phyloP scores from a whole-genome alignment of 2,113 vertebrate species.

The Heptranchias perlo region DNA sequence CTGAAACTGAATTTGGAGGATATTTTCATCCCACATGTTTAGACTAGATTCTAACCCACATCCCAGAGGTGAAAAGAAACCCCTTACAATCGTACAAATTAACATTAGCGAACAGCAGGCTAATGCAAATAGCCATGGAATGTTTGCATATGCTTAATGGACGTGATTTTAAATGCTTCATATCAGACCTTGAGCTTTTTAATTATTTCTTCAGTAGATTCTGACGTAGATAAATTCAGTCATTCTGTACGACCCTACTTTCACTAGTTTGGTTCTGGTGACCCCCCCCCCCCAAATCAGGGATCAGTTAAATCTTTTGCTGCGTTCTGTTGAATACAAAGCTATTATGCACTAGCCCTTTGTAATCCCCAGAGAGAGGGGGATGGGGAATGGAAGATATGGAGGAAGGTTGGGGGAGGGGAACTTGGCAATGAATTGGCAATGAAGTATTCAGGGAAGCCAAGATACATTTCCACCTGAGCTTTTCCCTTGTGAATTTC shows the following conservation, averaged over 20 bases:
- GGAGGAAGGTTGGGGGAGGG: conserved; percentile 27
- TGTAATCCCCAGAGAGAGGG: conserved; percentile 28
- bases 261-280: not conserved
- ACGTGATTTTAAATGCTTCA: not conserved
- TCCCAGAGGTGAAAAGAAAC: conserved; percentile 16
- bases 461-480: not conserved
- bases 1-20: not conserved
- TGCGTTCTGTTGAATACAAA: conserved; percentile 28
- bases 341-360: conserved; percentile 31
- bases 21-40: not conserved
- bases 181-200: not conserved
- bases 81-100: not conserved
- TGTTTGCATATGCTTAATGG: conserved; percentile 20
- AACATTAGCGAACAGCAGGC: not conserved
- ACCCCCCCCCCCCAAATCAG: conserved; percentile 2
- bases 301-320: conserved; percentile 5
- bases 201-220: not conserved
- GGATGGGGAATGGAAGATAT: conserved; percentile 18
- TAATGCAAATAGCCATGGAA: conserved; percentile 13
- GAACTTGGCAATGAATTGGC: conserved; percentile 30
- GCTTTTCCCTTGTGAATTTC: not conserved
- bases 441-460: not conserved
- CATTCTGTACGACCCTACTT: not conserved
- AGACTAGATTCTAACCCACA: not conserved
- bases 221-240: not conserved